Base-by-base conservation (phyloP, 1,140 invertebrate genomes). In the Plutomurus gul region DNA sequence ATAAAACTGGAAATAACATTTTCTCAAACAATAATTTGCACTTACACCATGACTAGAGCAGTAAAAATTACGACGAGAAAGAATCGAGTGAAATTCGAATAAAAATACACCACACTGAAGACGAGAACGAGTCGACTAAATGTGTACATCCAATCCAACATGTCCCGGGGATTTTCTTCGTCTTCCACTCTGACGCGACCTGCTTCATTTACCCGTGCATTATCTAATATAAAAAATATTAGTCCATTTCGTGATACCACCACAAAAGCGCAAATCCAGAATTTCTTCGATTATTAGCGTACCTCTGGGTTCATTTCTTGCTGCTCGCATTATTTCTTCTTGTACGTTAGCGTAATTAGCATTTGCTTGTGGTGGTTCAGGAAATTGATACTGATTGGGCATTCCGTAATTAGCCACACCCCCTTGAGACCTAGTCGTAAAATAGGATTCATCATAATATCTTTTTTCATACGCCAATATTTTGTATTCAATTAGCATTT, bases 121-220 rank as follows among this genome's bases (percentile, higher is more conserved):
- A 84, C 80, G 3, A 84, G 74, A n/a, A 78, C 20, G 13, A 84
- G 43, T 18, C 82, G 72, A 39, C 78, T 77, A 25, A 82, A 71
- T 11, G 82, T 84, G 33, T 84, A 84, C 22, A 82, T 76, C 82
- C 82, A 84, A 56, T 84, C 82, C n/a, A 84, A 46, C 22, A 84
- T 37, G 56, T 84, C 82, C 56, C 80, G 60, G 22, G 47, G 80
- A 27, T 72, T 71, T 47, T 84, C 80, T 16, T 84, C 82, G 25
- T 84, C 81, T 30, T 84, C 82, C 3, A 25, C 71, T 18, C 46
- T 22, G n/a, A 30, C n/a, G n/a, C 20, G 30, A 10, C 47, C 47
- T 20, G 75, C 74, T 18, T 78, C 77, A 51, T 78, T 78, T 6
- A 18, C 65, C 39, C 70, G 18, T 5, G 22, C 65, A 13, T 73